Base-by-base conservation (phyloP, 2,113 vertebrate species). In the Platycercus adscitus region DNA sequence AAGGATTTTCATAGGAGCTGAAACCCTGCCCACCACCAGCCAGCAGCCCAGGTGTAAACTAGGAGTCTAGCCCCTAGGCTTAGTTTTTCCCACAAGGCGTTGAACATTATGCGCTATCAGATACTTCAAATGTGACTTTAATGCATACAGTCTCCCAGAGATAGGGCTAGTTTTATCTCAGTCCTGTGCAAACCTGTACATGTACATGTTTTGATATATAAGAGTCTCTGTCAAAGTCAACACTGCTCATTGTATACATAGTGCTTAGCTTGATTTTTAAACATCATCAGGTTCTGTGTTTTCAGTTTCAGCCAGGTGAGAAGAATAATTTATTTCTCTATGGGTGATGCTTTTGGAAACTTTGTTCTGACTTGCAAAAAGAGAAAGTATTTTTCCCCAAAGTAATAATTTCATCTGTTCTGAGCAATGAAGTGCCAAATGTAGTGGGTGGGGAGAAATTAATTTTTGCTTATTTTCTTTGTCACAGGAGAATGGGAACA, bases 1-100 rank as follows among this genome's bases (percentile, higher is more conserved):
- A 87, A 93, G 77, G 43, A 47, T 95, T 95, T 86, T 89, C 81
- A 53, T 71, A 70, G 52, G 61, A 87, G n/a, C 73, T 94, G 93
- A 95, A 95, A 80, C n/a, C 25, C 37, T 69, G 77, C 88, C 93
- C 77, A 79, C 10, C 39, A 61, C 31, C 72, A 95, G 46, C 72
- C 73, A 86, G 47, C 49, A 92, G 86, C n/a, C 65, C 91, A 93
- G 86, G 88, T 96, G 86, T 65, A 79, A 95, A 84, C 4, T 52
- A 61, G 29, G 29, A 31, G n/a, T 69, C 70, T 49, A 64, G 55
- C 61, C 53, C 44, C 63, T 75, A 35, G 73, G 72, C 44, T 0
- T 1, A 58, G 35, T 18, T 58, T 81, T 52, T 91, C 76, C 69
- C 70, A 49, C 37, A 80, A 84, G 61, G 66, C 81, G 29, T 61